Percentiles rank a stretch among this genome's conserved stretches.
These are phyloP conservation scores for Daubentonia madagascariensis DNA, from an alignment of 2,113 vertebrate species.

Conservation along the genomic window DNA sequence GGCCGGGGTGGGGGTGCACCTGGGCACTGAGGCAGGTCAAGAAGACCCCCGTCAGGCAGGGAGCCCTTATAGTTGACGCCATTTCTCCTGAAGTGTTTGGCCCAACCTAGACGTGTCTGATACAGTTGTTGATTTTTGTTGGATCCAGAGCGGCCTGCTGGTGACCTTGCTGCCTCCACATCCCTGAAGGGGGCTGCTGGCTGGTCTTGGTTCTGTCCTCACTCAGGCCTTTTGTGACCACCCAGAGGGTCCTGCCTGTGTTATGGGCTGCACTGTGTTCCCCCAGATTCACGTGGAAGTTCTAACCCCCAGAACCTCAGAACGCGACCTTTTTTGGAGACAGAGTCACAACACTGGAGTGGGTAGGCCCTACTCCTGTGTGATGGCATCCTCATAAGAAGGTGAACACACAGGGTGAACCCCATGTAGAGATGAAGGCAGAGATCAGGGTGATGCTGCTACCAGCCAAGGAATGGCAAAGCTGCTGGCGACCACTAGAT, in stretches of 20 bases:
- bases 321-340: background rate
- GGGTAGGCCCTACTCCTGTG: background rate
- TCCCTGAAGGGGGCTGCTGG: background rate
- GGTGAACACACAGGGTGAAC: background rate
- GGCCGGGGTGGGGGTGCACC: background rate
- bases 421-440: background rate
- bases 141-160: background rate
- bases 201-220: background rate
- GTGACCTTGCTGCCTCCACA: background rate
- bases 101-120: background rate
- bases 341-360: background rate
- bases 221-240: background rate
- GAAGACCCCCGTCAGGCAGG: background rate
- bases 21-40: background rate
- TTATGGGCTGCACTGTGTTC: background rate
- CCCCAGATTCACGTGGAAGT: background rate
- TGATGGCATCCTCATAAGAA: background rate
- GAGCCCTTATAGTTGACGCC: accelerated
- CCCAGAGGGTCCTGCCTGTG: background rate
- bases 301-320: background rate
- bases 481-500: background rate
- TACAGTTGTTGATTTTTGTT: background rate
- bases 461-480: too few species aligned
- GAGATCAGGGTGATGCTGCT: accelerated
- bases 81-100: background rate